Conservation (phyloP, 2,113 vertebrate species). For the Cynopterus brachyotis region DNA sequence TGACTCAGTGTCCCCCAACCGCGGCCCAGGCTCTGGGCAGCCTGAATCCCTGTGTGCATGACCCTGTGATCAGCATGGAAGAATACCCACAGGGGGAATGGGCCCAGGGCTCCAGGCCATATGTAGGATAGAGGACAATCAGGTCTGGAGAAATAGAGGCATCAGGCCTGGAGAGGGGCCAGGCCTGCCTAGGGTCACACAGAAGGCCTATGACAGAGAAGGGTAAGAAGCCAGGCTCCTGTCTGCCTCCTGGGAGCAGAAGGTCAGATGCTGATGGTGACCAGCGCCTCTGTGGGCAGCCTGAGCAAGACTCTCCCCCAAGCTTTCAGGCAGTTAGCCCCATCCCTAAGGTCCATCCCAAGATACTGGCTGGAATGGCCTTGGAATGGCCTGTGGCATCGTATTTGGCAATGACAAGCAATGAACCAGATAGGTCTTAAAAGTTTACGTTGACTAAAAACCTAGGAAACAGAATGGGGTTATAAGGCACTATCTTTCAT, state of each 20-base stretch:
- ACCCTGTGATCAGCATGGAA: neutral
- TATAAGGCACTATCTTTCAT: neutral
- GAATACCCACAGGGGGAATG: neutral
- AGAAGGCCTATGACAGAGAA: neutral
- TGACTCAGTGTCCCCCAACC: neutral
- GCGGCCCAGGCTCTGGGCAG: neutral
- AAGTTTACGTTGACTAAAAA: neutral
- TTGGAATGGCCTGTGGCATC: neutral
- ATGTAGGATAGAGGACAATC: neutral
- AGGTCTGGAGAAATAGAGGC: neutral
- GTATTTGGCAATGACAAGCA: neutral
- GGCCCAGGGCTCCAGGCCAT: neutral
- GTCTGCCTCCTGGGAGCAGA: neutral
- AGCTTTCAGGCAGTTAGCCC: neutral
- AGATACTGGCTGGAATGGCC: neutral
- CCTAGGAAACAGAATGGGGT: neutral
- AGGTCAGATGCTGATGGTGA: neutral
- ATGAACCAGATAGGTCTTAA: neutral
- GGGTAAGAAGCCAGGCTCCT: neutral
- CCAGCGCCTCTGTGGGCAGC: neutral
- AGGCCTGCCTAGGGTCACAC: neutral
- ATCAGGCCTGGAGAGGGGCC: neutral
- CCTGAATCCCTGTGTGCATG: neutral
- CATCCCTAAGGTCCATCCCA: too few relatives aligned
- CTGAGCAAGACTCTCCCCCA: neutral